These are phyloP conservation scores for Rhaphigaster nebulosa DNA, from an alignment of 2,888 invertebrate species.

Conservation along the genomic window DNA sequence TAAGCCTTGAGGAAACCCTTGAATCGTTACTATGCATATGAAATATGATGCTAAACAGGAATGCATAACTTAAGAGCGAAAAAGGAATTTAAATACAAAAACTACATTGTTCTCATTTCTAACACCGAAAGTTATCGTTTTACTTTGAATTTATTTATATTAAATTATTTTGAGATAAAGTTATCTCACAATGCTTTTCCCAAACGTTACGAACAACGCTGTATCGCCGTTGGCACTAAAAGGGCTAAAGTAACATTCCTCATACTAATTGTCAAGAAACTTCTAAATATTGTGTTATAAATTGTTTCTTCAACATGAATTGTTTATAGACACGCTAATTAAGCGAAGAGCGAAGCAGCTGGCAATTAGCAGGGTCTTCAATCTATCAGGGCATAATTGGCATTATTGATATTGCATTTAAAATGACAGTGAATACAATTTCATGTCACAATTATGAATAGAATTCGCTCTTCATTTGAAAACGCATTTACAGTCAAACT, in stretches of 20 bases:
- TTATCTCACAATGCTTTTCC: too few relatives aligned
- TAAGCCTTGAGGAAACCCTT: background rate
- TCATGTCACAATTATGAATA: background rate
- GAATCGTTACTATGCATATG: background rate
- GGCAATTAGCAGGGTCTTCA: background rate
- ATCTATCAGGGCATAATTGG: background rate
- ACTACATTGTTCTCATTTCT: background rate
- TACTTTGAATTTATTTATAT: too few relatives aligned
- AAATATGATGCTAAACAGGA: background rate
- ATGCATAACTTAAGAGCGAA: background rate
- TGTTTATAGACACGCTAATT: background rate
- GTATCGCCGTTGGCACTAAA: too few relatives aligned
- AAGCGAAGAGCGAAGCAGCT: background rate
- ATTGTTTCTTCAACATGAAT: background rate
- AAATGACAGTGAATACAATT: background rate
- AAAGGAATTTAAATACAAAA: background rate
- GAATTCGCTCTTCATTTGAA: too few relatives aligned
- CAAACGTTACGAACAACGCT: too few relatives aligned
- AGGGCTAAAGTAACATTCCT: too few relatives aligned
- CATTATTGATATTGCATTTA: background rate
- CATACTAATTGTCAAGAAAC: background rate
- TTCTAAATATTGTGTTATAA: background rate
- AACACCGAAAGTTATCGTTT: too few relatives aligned
- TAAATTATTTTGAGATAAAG: too few relatives aligned
- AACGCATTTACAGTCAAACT: too few relatives aligned